Percentiles rank a stretch among this genome's conserved stretches.
These are phyloP conservation scores for Sturmia bella DNA, from an alignment of 2,888 invertebrate species.

Conservation along the genomic window DNA sequence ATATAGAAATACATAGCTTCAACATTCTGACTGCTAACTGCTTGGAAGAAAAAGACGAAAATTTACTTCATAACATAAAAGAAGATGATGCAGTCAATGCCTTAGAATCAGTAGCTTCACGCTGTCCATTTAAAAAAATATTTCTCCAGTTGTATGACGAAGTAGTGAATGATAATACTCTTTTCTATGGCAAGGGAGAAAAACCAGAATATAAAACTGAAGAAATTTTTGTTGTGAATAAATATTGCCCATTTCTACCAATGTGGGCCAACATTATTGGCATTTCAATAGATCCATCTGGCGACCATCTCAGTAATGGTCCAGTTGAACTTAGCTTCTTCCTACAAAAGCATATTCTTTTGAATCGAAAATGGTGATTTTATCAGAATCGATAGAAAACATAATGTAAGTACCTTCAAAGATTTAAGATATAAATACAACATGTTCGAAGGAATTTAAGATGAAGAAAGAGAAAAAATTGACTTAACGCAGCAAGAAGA, in stretches of 20 bases:
- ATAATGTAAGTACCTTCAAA: constrained; percentile 17
- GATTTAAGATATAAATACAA: constrained; percentile 22
- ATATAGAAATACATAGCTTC: constrained; percentile 1
- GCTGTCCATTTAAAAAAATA: constrained; percentile 17
- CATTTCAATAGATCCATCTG: constrained; percentile 9
- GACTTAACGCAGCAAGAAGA: too few relatives aligned
- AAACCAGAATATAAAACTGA: constrained; percentile 15
- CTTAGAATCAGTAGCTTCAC: too few relatives aligned
- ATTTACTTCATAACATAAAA: not conserved
- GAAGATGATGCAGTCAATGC: too few relatives aligned
- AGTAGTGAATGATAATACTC: not conserved
- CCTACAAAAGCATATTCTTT: constrained; percentile 13
- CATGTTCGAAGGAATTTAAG: too few relatives aligned
- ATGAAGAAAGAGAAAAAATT: too few relatives aligned
- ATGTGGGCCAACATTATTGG: constrained; percentile 40
- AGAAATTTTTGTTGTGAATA: constrained; percentile 25
- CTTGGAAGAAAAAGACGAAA: not conserved
- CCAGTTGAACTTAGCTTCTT: constrained; percentile 9
- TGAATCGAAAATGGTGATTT: not conserved
- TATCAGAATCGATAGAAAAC: constrained; percentile 3
- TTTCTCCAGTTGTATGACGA: constrained; percentile 11
- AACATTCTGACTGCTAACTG: constrained; percentile 8
- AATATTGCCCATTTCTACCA: constrained; percentile 34
- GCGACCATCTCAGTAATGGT: constrained; percentile 5
- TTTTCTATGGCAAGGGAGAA: not conserved